Base-by-base conservation (phyloP, 30 jellyfish, hydroid and myxozoan genomes). In the Aurelia sp. region DNA sequence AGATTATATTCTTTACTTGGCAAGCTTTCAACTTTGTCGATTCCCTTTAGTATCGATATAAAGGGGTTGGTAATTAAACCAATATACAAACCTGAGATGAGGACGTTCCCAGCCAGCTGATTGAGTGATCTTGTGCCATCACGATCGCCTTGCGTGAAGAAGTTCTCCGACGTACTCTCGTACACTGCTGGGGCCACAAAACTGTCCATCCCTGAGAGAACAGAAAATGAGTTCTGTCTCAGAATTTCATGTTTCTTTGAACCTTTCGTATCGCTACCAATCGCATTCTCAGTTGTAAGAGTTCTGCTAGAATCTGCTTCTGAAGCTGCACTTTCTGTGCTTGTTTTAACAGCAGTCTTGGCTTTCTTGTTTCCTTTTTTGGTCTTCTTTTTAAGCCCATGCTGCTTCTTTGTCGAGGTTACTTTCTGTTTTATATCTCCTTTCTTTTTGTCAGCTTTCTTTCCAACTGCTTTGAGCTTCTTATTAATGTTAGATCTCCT, bases 191-290 rank as follows among this genome's bases (percentile, higher is more conserved):
- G 89, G 13, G 89, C 64, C 47, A 78, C 72, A 50, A 35, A 78
- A 61, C 40, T 78, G 62, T 41, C 89, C 18, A 78, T 4, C 11
- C 71, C 71, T 0, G 89, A 78, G n/a, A 78, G 60, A 63, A 61
- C 65, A 62, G 70, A 27, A 31, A 64, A 18, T 22, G 80, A 15
- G 38, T 66, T 55, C n/a, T 64, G 72, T 63, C 89, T 78, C 59
- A 78, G 4, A 4, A 78, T 78, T 44, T 78, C 89, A n/a, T 78
- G 89, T 24, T 78, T 78, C 60, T 78, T 78, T 7, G 89, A 78
- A 9, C 89, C 89, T 58, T 58, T 63, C 8, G 27, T 64, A 20
- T 68, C 3, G 27, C 63, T 74, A 18, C 59, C 82, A 0, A 64
- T 15, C 12, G 69, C 38, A 10, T 48, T 30, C 60, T 64, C 80